Base-by-base conservation (phyloP, 2,888 invertebrate species). In the Nephrotoma flavescens region DNA sequence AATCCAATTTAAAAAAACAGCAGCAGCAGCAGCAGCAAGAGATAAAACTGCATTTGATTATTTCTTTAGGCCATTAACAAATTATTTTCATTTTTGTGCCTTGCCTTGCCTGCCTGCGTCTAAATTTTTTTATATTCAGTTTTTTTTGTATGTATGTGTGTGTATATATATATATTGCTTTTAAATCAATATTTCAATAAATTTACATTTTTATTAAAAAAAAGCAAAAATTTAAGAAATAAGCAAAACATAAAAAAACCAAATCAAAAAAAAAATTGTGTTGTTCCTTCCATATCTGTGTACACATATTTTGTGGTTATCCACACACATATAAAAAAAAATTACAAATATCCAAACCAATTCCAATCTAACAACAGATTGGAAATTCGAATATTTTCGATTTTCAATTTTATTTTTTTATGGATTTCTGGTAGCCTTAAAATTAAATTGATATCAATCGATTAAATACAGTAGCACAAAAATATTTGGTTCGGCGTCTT, bases 391-490 rank as follows among this genome's bases (percentile, higher is more conserved):
- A 71, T 71, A 71, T 71, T 71, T 71, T 71, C 71, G 71, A 71
- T 71, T 71, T 31, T 31, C 71, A 71, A 71, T 71, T 71, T 71
- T 71, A 31, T 31, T 71, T 71, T 31, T 31, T 71, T 31, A 11
- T 19, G 31, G 2, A 31, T 57, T 7, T 57, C 5, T 57, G 57
- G 31, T 71, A 71, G 71, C 71, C 71, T 71, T 71, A 71, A 71
- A 84, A 84, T 84, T 84, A 84, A 84, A 84, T 84, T 84, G 84
- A 84, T 84, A 84, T 84, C 84, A 84, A 84, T 84, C 84, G 84
- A 84, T 84, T 84, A 84, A 84, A 84, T 84, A 42, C 84, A 84
- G 84, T 84, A 84, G 84, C 84, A 84, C 71, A 71, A 71, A 71
- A 71, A 71, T 71, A 71, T 84, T 84, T 42, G 12, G 84, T 84